Conservation (phyloP, 2,888 invertebrate genomes). For the Cacoxenus indagator region DNA sequence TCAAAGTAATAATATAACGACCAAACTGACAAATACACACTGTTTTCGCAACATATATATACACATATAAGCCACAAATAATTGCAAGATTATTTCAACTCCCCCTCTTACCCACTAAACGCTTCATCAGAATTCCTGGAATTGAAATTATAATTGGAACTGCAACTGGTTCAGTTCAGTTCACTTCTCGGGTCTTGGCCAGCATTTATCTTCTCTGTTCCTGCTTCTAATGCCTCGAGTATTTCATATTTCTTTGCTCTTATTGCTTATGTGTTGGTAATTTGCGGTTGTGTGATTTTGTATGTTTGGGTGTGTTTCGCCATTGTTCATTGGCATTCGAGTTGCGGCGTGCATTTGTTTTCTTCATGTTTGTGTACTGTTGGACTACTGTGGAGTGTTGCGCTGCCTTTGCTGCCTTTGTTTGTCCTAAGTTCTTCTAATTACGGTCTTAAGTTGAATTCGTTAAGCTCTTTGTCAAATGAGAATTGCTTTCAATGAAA, state of each 20-base stretch:
- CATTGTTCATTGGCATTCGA: constrained; percentile 30
- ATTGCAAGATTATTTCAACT: too few species aligned
- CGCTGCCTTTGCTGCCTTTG: background rate
- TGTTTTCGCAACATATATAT: too few species aligned
- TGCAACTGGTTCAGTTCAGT: constrained; percentile 53
- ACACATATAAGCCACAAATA: too few species aligned
- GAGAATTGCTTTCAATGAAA: constrained; percentile 55
- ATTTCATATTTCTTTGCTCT: background rate
- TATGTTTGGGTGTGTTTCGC: background rate
- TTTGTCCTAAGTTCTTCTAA: constrained; percentile 46
- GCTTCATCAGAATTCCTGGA: constrained; percentile 16
- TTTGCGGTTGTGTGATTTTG: background rate
- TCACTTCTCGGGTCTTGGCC: background rate
- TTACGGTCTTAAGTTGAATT: constrained; percentile 53
- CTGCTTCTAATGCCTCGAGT: background rate
- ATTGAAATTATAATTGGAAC: constrained; percentile 62
- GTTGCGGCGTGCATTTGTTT: background rate
- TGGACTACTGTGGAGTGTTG: background rate
- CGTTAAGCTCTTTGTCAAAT: constrained; percentile 54
- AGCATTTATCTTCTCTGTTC: background rate
- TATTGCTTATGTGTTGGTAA: too few species aligned
- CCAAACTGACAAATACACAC: too few species aligned
- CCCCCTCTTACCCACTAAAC: background rate
- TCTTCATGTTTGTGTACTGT: background rate
- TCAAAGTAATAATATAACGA: too few species aligned